phyloP scores from a whole-genome alignment of 2,888 invertebrate genomes.

The Plutella xylostella region DNA sequence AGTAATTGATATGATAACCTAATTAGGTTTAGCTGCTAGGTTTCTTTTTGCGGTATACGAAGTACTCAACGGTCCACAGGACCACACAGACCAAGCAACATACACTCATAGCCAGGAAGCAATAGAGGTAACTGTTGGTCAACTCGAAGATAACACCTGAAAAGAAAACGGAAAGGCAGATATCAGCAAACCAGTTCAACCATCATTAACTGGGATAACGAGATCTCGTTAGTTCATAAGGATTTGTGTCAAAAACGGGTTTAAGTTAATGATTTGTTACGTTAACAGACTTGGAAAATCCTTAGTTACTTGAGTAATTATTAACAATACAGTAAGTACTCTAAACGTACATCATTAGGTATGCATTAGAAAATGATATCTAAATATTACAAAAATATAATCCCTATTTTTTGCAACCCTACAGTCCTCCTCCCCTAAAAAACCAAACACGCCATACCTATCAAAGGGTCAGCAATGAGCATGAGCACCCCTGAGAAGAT shows the following conservation, averaged over 20 bases:
- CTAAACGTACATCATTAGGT: too few relatives aligned
- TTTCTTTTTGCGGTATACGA: conserved; percentile 31
- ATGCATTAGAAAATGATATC: too few relatives aligned
- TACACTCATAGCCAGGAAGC: conserved; percentile 75
- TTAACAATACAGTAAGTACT: too few relatives aligned
- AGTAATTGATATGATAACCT: too few relatives aligned
- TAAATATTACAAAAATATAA: too few relatives aligned
- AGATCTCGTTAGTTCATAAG: not conserved
- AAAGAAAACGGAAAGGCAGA: conserved; percentile 18
- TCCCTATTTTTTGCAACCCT: too few relatives aligned
- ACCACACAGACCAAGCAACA: conserved; percentile 75
- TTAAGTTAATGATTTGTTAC: too few relatives aligned
- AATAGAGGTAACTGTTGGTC: conserved; percentile 74
- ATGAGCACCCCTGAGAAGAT: conserved; percentile 77
- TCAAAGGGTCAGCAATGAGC: conserved; percentile 75
- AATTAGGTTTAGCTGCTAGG: not conserved
- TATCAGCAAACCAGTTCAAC: not conserved
- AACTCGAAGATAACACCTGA: conserved; percentile 53
- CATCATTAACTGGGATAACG: not conserved
- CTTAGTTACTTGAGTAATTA: too few relatives aligned
- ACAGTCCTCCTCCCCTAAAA: too few relatives aligned
- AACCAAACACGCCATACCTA: conserved; percentile 74
- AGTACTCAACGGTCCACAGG: conserved; percentile 75
- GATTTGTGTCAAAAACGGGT: too few relatives aligned
- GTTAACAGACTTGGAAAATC: too few relatives aligned